Conservation (phyloP, 2,113 vertebrate species). For the Pollachius pollachius region DNA sequence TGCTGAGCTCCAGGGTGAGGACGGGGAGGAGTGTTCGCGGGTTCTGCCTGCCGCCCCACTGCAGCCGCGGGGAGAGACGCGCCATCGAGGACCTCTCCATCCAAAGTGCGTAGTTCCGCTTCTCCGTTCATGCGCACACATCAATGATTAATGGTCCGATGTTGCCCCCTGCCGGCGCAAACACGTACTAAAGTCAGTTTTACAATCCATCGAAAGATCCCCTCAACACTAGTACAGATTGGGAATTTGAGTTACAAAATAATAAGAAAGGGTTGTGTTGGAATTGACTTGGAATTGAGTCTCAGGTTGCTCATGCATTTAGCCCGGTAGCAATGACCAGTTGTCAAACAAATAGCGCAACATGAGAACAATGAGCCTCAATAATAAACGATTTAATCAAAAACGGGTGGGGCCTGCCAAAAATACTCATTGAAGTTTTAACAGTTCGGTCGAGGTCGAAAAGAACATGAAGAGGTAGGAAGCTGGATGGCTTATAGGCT, state of each 20-base stretch:
- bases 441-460: not conserved
- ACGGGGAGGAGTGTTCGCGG: constrained; percentile 91
- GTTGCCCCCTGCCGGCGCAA: not conserved
- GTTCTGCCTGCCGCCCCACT: constrained; percentile 92
- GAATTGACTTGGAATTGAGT: not conserved
- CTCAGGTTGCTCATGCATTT: not conserved
- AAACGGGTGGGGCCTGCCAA: not conserved
- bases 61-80: constrained; percentile 91
- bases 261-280: not conserved
- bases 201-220: not conserved
- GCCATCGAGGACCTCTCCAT: constrained; percentile 86
- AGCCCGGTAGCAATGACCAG: not conserved
- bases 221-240: too few species aligned
- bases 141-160: too few species aligned
- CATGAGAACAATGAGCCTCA: not conserved
- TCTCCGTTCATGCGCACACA: too few species aligned
- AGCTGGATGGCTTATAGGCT: too few species aligned
- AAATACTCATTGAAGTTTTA: not conserved
- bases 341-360: too few species aligned
- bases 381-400: not conserved
- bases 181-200: not conserved
- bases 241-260: too few species aligned
- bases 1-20: constrained; percentile 91
- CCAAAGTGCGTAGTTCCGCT: constrained; percentile 76
- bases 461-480: not conserved